Evolutionary conservation across 2,888 invertebrate species (phyloP), one percentile per base, ranked within the genome.

Genomic region (Synergus japonicus): DNA sequence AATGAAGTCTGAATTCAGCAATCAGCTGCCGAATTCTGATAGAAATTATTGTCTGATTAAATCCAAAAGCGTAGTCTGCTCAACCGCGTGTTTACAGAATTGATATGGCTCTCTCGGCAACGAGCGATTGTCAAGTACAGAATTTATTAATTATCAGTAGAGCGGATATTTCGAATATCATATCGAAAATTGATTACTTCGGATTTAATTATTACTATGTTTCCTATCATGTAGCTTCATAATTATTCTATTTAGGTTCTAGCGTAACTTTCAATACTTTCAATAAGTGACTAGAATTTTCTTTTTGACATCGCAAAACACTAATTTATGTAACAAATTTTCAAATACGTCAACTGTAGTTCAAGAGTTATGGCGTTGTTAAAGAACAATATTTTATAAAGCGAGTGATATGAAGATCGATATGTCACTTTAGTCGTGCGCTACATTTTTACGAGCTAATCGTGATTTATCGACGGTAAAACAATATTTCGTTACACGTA

Each of bases 41-140:
- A 69, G 69, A 49, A 69, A 69, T 69, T 69, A 69, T 46, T 69
- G 49, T 69, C 49, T 69, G 69, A 69, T 69, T 49, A 69, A 69
- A 69, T 69, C 69, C 46, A 49, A 69, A 69, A 49, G 69, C 69
- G 49, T 29, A 15, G 69, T 2, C 29, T 29, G 15, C 49, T 69
- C 49, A 69, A 49, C 69, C 49, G 15, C 44, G 69, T 8, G 49
- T 69, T 69, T 69, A 69, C 69, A 69, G 49, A 69, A 69, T 69
- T 69, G 69, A 69, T 49, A 69, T 69, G 69, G 22, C 22, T 46
- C 69, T 69, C 49, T 15, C 22, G 29, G 22, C 69, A 49, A 69
- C 29, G 69, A 69, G 29, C 46, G 15, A 46, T 69, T 69, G 46
- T 69, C 69, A 69, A 46, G 13, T 69, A 69, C 69, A 69, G 69